Base-by-base conservation (phyloP, 2,797 vertebrate genomes). In the Nannoperca australis region DNA sequence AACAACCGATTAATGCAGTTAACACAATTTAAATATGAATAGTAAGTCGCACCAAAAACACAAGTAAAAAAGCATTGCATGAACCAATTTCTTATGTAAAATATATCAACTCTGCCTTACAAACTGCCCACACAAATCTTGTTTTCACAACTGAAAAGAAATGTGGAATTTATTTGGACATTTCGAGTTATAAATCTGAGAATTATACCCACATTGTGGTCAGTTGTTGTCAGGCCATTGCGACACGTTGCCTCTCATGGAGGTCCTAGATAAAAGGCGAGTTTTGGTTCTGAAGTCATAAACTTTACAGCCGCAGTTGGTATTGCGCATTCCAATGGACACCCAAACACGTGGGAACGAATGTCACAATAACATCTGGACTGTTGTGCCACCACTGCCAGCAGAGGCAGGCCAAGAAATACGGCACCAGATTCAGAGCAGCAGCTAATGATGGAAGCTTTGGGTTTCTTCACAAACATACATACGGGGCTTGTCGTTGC, bases 341-440 rank as follows among this genome's bases (percentile, higher is more conserved):
- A 70, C 50, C 77, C 70, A 85, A 89, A 79, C 82, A 84, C 13
- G 40, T 76, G 72, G 85, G 83, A 85, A 80, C 9, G 2, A 66
- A 80, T 88, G 78, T 87, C 83, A 76, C 79, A 79, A 63, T 66
- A 90, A 90, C 86, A 91, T 91, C 89, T 89, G 85, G 73, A 53
- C 56, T 51, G 50, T n/a, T 83, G 84, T 83, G 87, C 72, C 84
- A 79, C 72, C 27, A 32, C 73, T 66, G 79, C 56, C 56, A 50
- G 45, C 47, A 58, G 47, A 70, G 45, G 53, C 64, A 27, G 30
- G 20, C 65, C 71, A 24, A 40, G 54, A 84, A 72, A 51, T 20
- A 34, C 13, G 27, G 10, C 12, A 30, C n/a, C 47, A 14, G 50
- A 54, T 58, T 69, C 49, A 75, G 18, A 5, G 11, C 30, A 22